Base-by-base conservation (phyloP, 2,113 vertebrate genomes). In the Pseudorasbora parva region DNA sequence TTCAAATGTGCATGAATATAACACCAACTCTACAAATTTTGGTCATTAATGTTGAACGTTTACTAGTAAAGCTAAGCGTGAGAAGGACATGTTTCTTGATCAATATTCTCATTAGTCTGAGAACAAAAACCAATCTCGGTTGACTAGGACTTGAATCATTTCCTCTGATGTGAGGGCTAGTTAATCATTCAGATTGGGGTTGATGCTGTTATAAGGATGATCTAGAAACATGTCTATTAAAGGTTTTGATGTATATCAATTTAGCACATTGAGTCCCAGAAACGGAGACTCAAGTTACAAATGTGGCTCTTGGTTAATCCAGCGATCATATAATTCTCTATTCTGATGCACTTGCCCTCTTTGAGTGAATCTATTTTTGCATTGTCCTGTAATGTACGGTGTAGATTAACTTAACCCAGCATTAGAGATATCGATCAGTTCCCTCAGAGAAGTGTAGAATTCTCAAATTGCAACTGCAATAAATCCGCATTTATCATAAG, bases 361-460 rank as follows among this genome's bases (percentile, higher is more conserved):
- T 19, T 54, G 41, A 66, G 49, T 60, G 68, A 59, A 76, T 86
- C 78, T 85, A 86, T 86, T 84, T 87, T 73, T 75, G 79, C 57
- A 72, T 57, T 81, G 64, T 64, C 51, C 73, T 45, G 43, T 82
- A 84, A 82, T 84, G 74, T 71, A 51, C 68, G 30, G 57, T 41
- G 41, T 71, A 75, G 41, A 85, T 88, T 84, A 86, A 88, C 77
- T 88, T 88, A 85, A 84, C 78, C 59, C 84, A 80, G 78, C 85
- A 88, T 87, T 79, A 87, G 54, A 80, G 82, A 45, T 85, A 88
- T 89, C 60, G 87, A 89, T 88, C 72, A 45, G 45, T 64, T 64
- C 59, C 6, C 79, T 82, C 51, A 66, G 74, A 84, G 76, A 56
- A 41, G 64, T 43, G 66, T 25, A 78, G 84, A 19, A 54, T 68